A percentile compares a stretch with the other conserved stretches of the same genome.
Evolutionary conservation across 92 coral and sea anemone species (phyloP).

Genomic region (Epizoanthus illoricatus): DNA sequence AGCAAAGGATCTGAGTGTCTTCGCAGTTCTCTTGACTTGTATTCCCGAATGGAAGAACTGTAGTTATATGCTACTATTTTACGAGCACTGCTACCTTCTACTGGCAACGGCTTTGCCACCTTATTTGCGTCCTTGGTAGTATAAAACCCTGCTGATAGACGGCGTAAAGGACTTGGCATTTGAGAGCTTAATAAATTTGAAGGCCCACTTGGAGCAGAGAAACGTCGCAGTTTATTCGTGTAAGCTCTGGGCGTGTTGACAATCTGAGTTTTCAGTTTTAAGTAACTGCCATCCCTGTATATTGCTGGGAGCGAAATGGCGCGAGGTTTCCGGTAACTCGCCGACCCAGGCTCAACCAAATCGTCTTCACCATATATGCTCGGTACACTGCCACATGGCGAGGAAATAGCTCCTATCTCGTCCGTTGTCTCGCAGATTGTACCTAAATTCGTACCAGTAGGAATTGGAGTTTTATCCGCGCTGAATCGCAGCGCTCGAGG

Average conservation of each 20-base stretch:
- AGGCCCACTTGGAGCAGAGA: conserved; percentile 56
- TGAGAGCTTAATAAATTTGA: not conserved
- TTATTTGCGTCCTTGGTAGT: not conserved
- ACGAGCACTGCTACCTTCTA: not conserved
- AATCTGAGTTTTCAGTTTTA: conserved; percentile 54
- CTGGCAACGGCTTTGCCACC: not conserved
- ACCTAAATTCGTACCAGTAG: conserved; percentile 41
- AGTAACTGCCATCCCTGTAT: conserved; percentile 80
- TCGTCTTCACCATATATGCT: conserved; percentile 26
- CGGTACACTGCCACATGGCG: not conserved
- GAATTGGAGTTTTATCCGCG: conserved; percentile 40
- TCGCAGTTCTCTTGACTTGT: conserved; percentile 20
- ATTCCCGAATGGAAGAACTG: not conserved
- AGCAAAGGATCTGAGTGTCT: conserved; percentile 63
- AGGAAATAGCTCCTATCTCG: conserved; percentile 4
- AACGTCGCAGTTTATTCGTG: conserved; percentile 40
- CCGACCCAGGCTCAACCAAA: conserved; percentile 10
- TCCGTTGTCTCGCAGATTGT: conserved; percentile 58
- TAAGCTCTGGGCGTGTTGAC: conserved; percentile 30
- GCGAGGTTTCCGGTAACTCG: conserved; percentile 46
- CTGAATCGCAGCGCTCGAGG: conserved; percentile 33
- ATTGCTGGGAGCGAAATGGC: conserved; percentile 76
- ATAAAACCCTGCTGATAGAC: not conserved
- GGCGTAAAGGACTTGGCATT: not conserved
- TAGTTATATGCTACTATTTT: not conserved